A percentile compares a stretch with the other conserved stretches of the same genome.
Evolutionary conservation across 2,888 invertebrate species (phyloP).

Genomic region (Cephus nigrinus): DNA sequence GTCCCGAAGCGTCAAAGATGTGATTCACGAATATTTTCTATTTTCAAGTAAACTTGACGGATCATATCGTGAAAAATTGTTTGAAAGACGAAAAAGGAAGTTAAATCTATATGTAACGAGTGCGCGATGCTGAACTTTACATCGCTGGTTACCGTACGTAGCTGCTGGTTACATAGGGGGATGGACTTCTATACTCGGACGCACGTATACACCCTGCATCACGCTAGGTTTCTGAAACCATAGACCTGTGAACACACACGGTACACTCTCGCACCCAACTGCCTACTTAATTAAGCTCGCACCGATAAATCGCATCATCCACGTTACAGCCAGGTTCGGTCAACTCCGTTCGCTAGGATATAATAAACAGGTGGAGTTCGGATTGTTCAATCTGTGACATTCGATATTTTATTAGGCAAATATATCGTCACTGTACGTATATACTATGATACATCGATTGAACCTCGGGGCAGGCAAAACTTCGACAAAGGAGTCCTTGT

Average conservation of each 20-base stretch:
- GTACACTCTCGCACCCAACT: not conserved
- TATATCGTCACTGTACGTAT: not conserved
- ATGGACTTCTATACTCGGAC: not conserved
- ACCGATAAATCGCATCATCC: not conserved
- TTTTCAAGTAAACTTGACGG: not conserved
- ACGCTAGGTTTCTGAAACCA: constrained; percentile 20
- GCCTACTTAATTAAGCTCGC: constrained; percentile 4
- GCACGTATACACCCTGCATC: not conserved
- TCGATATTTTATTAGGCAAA: not conserved
- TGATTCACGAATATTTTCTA: not conserved
- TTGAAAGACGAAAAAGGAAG: not conserved
- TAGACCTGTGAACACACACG: constrained; percentile 16
- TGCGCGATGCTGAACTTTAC: not conserved
- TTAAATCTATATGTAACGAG: not conserved
- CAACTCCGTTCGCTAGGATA: not conserved
- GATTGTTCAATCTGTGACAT: not conserved
- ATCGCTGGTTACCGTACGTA: not conserved
- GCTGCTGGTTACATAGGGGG: not conserved
- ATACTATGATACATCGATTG: not conserved
- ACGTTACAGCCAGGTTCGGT: not conserved
- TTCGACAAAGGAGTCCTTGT: not conserved
- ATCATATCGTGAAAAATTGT: not conserved
- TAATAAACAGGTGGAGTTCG: not conserved
- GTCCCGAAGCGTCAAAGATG: not conserved
- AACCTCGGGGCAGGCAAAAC: not conserved